Percentiles rank a stretch among this genome's conserved stretches.
Evolutionary conservation across 2,888 invertebrate species (phyloP).

Genomic region (Sinodicranocentrus sp.): DNA sequence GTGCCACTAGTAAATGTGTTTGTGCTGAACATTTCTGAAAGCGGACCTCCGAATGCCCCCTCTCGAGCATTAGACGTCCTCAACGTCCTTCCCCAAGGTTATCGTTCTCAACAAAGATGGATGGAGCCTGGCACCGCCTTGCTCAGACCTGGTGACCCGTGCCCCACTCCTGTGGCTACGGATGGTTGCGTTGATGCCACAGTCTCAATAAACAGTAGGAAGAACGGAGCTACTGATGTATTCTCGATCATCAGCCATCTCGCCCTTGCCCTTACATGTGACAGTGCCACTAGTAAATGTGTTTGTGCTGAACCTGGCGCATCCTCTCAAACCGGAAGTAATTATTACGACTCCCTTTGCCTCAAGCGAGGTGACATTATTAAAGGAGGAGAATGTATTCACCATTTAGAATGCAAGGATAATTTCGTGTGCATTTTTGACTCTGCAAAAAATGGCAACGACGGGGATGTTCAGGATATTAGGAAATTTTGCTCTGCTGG

Average conservation of each 20-base stretch:
- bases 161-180: background rate
- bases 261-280: slow-evolving; percentile 3
- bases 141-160: background rate
- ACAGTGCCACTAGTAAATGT: slow-evolving; percentile 2
- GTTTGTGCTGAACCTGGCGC: background rate
- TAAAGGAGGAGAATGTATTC: slow-evolving; percentile 13
- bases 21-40: slow-evolving; percentile 20
- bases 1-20: background rate
- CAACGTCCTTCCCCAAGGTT: no score
- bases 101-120: background rate
- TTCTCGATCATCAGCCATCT: slow-evolving; percentile 20
- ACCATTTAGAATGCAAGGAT: background rate
- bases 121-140: background rate
- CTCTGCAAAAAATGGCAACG: background rate
- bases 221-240: background rate
- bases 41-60: no score
- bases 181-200: background rate
- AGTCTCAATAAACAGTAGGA: background rate
- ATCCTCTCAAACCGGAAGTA: background rate
- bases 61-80: no score
- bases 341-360: background rate
- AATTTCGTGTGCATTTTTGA: slow-evolving; percentile 2
- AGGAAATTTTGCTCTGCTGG: slow-evolving; percentile 20
- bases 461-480: slow-evolving; percentile 22
- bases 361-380: background rate